Evolutionary conservation across 2,888 invertebrate genomes (phyloP), one percentile per base, ranked within the genome.

Genomic region (Ryuthela nishihirai): DNA sequence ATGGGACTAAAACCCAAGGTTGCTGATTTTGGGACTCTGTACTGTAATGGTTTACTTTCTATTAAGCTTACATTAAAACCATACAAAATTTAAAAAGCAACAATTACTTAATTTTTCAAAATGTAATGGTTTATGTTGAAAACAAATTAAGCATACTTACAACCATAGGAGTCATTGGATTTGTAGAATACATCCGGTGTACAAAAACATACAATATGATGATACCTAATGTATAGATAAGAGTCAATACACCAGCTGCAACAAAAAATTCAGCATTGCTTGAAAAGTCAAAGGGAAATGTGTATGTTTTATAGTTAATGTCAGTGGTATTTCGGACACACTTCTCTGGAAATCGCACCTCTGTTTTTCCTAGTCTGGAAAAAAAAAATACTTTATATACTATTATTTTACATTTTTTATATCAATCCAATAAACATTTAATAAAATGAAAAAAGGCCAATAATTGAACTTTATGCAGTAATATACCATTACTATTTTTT

Each of bases 261-360:
- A 85, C 84, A 72, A 82, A 85, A 75, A 85, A 86, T 74, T 80
- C 78, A 1, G 83, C 77, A 73, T 81, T 81, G 34, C 79, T 79
- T 34, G 80, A 77, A 68, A 78, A 78, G 67, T 80, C 76, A 38
- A 67, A 67, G 9, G 64, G 64, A 35, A 60, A 62, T 23, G 46
- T 41, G 10, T 54, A 49, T 5, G 45, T 38, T 42, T 54, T 45
- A 35, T 17, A 54, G n/a, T 7, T 10, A 29, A 50, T 32, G n/a
- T 29, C 38, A 10, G 48, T 23, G 15, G n/a, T 4, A 32, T 49
- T 50, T 15, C 4, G 1, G 18, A 15, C 43, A 52, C 61, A 62
- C 29, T 39, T 44, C 10, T 52, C 48, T 17, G 61, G 55, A 24
- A 55, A 43, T 25, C 53, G 50, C 18, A 60, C 36, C 12, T 38